phyloP scores from a whole-genome alignment of 2,113 vertebrate genomes.

The Leptodactylus fuscus region DNA sequence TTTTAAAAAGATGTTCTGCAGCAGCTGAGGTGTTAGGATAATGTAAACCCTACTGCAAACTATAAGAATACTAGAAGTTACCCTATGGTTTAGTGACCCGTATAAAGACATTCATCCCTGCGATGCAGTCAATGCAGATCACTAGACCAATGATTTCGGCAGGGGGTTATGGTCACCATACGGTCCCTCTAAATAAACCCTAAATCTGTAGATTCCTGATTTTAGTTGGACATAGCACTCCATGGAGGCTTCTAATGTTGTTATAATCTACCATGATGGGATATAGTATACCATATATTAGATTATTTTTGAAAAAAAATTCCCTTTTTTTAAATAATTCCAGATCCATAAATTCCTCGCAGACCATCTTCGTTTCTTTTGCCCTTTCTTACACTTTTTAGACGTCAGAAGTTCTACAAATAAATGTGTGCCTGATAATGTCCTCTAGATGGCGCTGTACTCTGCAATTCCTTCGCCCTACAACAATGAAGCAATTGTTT shows the following conservation, averaged over 20 bases:
- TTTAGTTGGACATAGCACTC: not conserved
- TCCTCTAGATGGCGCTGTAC: constrained; percentile 96
- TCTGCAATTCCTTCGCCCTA: constrained; percentile 79
- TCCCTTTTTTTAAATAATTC: too few species aligned
- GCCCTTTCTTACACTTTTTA: too few species aligned
- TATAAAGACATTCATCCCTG: too few species aligned
- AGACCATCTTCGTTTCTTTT: too few species aligned
- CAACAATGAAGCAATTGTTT: constrained; percentile 87
- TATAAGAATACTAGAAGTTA: too few species aligned
- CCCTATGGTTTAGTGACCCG: too few species aligned
- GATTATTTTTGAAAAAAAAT: not conserved
- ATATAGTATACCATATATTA: not conserved
- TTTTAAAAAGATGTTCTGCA: not conserved
- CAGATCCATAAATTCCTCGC: too few species aligned
- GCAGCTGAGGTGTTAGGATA: not conserved
- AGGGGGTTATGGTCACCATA: too few species aligned
- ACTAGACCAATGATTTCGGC: too few species aligned
- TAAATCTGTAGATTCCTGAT: not conserved
- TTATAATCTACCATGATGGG: not conserved
- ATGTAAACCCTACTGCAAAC: not conserved
- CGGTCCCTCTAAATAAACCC: too few species aligned
- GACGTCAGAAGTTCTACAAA: too few species aligned
- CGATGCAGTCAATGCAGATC: too few species aligned
- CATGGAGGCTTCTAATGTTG: not conserved
- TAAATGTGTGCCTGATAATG: not conserved